Evolutionary conservation across 2,888 invertebrate genomes (phyloP).

Genomic region (Antheraea assamensis): DNA sequence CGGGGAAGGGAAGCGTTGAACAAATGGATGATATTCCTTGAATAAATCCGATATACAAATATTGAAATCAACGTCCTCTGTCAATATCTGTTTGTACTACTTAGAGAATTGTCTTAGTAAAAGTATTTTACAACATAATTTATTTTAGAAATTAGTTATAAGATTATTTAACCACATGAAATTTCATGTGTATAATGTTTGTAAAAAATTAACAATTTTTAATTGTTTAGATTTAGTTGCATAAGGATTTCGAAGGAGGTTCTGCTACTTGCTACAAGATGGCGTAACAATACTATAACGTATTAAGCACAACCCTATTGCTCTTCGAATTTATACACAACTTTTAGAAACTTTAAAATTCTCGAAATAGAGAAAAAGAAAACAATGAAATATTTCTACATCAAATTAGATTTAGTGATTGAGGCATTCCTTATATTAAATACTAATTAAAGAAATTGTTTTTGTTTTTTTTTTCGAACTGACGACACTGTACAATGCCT

Average conservation of each 20-base stretch:
- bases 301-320: neutral
- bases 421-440: neutral
- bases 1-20: conserved; percentile 28
- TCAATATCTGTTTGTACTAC: conserved; percentile 39
- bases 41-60: neutral
- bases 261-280: conserved; percentile 45
- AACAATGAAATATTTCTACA: neutral
- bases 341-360: neutral
- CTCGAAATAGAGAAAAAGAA: neutral
- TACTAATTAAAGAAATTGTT: no score
- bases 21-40: conserved; percentile 18
- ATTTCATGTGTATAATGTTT: neutral
- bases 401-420: neutral
- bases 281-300: conserved; percentile 33
- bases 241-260: conserved; percentile 17
- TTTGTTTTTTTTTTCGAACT: no score
- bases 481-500: no score
- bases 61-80: conserved; percentile 51
- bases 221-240: neutral
- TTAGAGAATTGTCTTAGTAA: neutral
- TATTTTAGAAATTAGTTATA: neutral
- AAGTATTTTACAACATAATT: neutral
- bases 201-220: neutral
- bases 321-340: neutral
- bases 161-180: neutral